phyloP scores from a whole-genome alignment of 2,888 invertebrate species.

The Pristionchus maxplancki region DNA sequence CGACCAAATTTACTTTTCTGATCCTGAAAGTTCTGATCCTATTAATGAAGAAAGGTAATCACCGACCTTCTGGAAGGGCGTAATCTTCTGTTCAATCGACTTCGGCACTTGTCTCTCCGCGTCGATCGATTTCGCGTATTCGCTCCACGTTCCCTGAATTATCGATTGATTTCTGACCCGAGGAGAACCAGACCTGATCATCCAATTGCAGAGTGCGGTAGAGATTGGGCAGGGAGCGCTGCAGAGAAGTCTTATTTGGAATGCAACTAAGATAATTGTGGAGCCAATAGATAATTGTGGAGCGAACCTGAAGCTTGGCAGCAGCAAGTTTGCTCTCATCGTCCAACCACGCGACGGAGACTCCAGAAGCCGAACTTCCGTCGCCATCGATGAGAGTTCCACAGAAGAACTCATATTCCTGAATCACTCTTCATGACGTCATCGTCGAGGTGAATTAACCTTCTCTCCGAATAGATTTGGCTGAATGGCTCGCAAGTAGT shows the following conservation, averaged over 20 bases:
- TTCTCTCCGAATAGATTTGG: slow-evolving; percentile 83
- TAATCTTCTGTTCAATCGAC: slow-evolving; percentile 81
- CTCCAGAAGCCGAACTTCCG: slow-evolving; percentile 79
- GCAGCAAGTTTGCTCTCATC: slow-evolving; percentile 82
- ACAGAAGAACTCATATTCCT: slow-evolving; percentile 88
- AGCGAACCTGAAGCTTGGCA: slow-evolving; percentile 79
- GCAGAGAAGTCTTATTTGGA: too few species aligned
- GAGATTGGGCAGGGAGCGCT: slow-evolving; percentile 80
- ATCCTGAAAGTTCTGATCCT: too few species aligned
- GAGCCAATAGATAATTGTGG: too few species aligned
- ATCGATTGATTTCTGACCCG: neutral
- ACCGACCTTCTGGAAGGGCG: slow-evolving; percentile 86
- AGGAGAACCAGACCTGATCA: too few species aligned
- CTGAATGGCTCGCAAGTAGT: slow-evolving; percentile 84
- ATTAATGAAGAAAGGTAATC: too few species aligned
- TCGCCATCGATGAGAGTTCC: slow-evolving; percentile 81
- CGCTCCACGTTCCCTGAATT: slow-evolving; percentile 82
- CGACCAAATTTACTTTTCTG: too few species aligned
- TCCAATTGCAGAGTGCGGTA: slow-evolving; percentile 83
- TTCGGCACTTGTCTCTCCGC: slow-evolving; percentile 83
- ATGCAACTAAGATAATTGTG: too few species aligned
- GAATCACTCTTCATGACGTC: too few species aligned
- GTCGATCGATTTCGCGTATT: slow-evolving; percentile 84
- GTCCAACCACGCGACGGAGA: slow-evolving; percentile 83
- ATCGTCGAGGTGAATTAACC: too few species aligned